Base-by-base conservation (phyloP, 2,888 invertebrate species). In the Lepidonotus clava region DNA sequence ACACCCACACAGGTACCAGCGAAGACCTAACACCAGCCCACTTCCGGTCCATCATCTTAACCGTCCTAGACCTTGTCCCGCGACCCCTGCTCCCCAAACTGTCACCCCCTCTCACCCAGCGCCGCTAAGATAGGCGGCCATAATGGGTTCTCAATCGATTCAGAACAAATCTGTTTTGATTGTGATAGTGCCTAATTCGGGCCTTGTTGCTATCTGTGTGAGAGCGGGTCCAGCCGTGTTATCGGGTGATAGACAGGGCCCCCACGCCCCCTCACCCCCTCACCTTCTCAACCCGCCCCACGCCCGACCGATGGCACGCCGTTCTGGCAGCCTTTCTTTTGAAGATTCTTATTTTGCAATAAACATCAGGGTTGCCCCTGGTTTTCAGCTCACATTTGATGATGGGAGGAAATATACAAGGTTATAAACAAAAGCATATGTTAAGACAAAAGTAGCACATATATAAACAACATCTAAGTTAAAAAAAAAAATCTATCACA, bases 181-280 rank as follows among this genome's bases (percentile, higher is more conserved):
- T 76, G 40, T 38, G 40, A 40, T 40, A 40, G 14, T 34, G n/a
- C 40, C 38, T 76, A 76, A 76, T 76, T 76, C 76, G 34, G 76
- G 76, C 36, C 76, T 76, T 76, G 76, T 76, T 76, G 76, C 76
- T 76, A 76, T 76, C 76, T 76, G 1, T 11, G 76, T 40, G 76
- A 21, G 76, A 76, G 76, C 38, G 76, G 38, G 76, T 76, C 21
- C 18, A 18, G 34, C 11, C 18, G 76, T 14, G 38, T 40, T 76
- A 40, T 76, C 76, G 76, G 38, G 61, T 61, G 61, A 61, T 28
- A 24, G 61, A 28, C 61, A 61, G 61, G 28, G 24, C 61, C 28
- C 28, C 28, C n/a, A 11, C n/a, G 21, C n/a, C 53, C n/a, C 2
- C 53, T 53, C 53, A 2, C 53, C 21, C 53, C 53, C 53, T 53